Percentiles rank a stretch among this genome's conserved stretches.
These are phyloP conservation scores for Ophiodon elongatus DNA, from an alignment of 2,113 vertebrate genomes.

Conservation along the genomic window DNA sequence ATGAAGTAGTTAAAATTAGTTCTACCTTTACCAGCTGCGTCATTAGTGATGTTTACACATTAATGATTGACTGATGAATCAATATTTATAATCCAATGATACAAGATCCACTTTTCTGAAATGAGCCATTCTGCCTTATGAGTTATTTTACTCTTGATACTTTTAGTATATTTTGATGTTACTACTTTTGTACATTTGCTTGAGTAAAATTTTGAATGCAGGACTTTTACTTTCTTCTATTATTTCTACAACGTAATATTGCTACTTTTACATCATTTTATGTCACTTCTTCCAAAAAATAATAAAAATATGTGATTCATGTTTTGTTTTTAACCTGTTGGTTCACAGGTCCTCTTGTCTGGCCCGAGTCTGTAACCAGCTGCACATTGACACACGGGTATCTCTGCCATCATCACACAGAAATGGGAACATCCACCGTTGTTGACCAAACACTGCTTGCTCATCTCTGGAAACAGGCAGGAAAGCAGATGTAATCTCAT, in stretches of 20 bases:
- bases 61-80: not conserved
- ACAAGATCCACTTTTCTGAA: not conserved
- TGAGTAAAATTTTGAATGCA: not conserved
- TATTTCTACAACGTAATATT: not conserved
- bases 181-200: not conserved
- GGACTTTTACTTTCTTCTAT: not conserved
- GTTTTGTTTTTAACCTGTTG: constrained; percentile 81
- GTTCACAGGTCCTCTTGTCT: constrained; percentile 86
- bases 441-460: constrained; percentile 80
- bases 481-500: not conserved
- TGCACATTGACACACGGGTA: constrained; percentile 87
- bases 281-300: not conserved
- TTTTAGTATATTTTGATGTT: not conserved
- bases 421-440: constrained; percentile 95
- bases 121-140: not conserved
- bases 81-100: not conserved
- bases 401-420: constrained; percentile 77
- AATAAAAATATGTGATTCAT: not conserved
- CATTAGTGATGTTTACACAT: not conserved
- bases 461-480: constrained; percentile 81
- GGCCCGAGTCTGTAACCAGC: constrained; percentile 86
- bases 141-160: not conserved
- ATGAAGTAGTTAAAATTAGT: not conserved
- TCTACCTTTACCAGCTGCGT: not conserved
- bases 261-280: not conserved